Evolutionary conservation across 2,113 vertebrate genomes (phyloP).

Genomic region (Gnathonemus echidnorhynchus): DNA sequence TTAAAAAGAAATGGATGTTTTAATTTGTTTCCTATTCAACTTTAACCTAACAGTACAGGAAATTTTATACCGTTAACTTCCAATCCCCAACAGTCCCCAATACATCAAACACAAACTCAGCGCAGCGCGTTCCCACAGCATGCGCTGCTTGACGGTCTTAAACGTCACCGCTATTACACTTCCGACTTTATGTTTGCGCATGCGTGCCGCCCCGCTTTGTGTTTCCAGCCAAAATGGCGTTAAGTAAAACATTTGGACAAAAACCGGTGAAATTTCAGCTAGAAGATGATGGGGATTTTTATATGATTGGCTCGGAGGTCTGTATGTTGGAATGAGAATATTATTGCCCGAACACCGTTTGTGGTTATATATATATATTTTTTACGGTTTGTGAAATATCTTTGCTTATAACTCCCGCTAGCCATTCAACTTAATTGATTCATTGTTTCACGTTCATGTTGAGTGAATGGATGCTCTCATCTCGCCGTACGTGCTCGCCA

Average conservation of each 20-base stretch:
- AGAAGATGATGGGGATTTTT: constrained; percentile 86
- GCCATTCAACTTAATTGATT: constrained; percentile 4
- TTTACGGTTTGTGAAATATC: not conserved
- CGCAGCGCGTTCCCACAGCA: not conserved
- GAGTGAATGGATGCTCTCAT: not conserved
- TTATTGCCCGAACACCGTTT: not conserved
- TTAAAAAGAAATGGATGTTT: not conserved
- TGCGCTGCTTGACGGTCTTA: not conserved
- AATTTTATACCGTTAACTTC: not conserved
- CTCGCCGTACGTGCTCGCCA: not conserved
- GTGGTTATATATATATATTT: not conserved
- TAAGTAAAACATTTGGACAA: constrained; percentile 89
- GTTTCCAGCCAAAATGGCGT: constrained; percentile 78
- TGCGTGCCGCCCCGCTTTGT: constrained; percentile 54
- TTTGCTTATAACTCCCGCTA: not conserved
- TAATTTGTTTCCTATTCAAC: not conserved
- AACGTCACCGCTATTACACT: not conserved
- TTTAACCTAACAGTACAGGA: not conserved
- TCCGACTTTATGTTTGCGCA: constrained; percentile 29
- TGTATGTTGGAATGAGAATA: not conserved
- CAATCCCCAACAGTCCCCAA: not conserved
- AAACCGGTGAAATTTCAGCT: constrained; percentile 93
- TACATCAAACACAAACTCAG: not conserved
- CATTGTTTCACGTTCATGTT: not conserved
- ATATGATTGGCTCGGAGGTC: constrained; percentile 91